A percentile compares a stretch with the other conserved stretches of the same genome.
phyloP scores from a whole-genome alignment of 2,113 vertebrate genomes.

The Tenebrosternarchus preto region DNA sequence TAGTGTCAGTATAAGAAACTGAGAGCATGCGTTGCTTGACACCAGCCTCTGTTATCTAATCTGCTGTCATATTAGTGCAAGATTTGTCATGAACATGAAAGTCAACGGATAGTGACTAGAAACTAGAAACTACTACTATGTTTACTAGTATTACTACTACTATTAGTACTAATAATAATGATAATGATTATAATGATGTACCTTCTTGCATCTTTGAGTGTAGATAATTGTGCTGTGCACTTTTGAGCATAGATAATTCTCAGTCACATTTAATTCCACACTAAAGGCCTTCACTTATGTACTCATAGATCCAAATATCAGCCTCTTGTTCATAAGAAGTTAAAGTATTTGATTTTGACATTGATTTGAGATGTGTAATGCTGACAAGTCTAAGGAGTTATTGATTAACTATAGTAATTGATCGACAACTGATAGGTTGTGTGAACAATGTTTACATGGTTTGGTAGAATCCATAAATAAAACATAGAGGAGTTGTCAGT shows the following conservation, averaged over 20 bases:
- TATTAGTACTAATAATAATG: too few relatives aligned
- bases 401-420: conserved; percentile 21
- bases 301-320: neutral
- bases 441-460: conserved; percentile 26
- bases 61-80: neutral
- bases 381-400: conserved; percentile 10
- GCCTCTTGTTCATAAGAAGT: neutral
- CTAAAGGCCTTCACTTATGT: neutral
- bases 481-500: conserved; percentile 47
- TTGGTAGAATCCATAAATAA: conserved; percentile 44
- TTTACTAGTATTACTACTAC: too few relatives aligned
- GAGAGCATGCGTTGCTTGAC: neutral
- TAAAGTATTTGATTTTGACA: neutral
- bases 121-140: too few relatives aligned
- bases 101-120: neutral
- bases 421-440: conserved; percentile 29
- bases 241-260: neutral
- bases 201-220: too few relatives aligned
- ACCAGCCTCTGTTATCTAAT: neutral
- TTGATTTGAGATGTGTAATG: conserved; percentile 1
- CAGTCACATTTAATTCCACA: neutral
- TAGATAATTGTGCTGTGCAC: too few relatives aligned
- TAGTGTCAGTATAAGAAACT: conserved; percentile 37
- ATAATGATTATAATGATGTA: too few relatives aligned
- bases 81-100: neutral